Base-by-base conservation (phyloP, 1,140 invertebrate genomes). In the Aphelenchoides fujianensis region DNA sequence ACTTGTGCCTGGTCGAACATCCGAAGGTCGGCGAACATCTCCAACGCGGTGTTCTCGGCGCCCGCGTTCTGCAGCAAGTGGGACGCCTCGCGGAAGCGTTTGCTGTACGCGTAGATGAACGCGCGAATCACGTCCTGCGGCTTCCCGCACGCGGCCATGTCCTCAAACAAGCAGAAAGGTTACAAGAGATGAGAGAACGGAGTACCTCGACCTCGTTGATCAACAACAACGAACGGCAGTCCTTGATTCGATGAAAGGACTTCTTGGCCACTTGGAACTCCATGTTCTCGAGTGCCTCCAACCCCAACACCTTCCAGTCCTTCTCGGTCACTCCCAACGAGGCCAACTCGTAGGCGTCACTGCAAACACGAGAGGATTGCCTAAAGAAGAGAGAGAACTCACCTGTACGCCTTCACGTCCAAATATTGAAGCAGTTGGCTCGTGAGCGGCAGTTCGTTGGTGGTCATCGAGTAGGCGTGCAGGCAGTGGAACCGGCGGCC, bases 1-100 rank as follows among this genome's bases (percentile, higher is more conserved):
- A 85, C 93, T 87, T 97, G 94, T 7, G 94, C 95, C 77, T 93
- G 89, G 84, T 97, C 95, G 86, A 98, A 99, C 93, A 98, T 97
- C 68, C 94, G 87, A 32, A 99, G 87, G 86, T 98, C 95, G 0
- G 93, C 93, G 81, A 95, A 98, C 91, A 99, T 93, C 70, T 91
- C 90, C 1, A 97, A 86, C 1, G 95, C 94, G 78, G 90, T 90
- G 55, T 92, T 89, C 70, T 92, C 90, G 31, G 91, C 88, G 3
- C 90, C 91, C 57, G 90, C 89, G 84, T 91, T 91, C 76, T 91
- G 91, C 86, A 91, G 97, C 0, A 93, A 85, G 82, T 87, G 87
- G 3, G 94, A 93, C 1, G 94, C 95, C 77, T 98, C 94, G 64
- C 90, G 89, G 74, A 94, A 92, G 81, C 90, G 91, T 0, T 92